Evolutionary conservation across 2,113 vertebrate species (phyloP), one percentile per base, ranked within the genome.

Genomic region (Butastur rufipennis): DNA sequence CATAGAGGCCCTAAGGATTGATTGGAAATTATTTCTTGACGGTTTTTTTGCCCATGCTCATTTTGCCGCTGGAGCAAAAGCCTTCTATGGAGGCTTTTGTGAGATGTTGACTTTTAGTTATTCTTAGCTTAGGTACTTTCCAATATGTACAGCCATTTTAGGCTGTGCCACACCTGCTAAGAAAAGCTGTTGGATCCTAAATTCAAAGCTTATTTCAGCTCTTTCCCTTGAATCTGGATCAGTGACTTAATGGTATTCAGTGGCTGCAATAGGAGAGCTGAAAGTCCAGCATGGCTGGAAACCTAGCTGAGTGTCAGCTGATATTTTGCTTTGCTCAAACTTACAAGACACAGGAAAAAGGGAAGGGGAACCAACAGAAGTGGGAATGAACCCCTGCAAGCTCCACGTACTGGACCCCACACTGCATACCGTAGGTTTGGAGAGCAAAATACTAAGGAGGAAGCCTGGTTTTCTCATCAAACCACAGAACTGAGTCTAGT

Each of bases 391-490:
- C 16, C n/a, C 6, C n/a, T 88, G n/a, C 65, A 78, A 43, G 26
- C n/a, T 88, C 58, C 27, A 63, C 52, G n/a, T 38, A 25, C 62
- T 59, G 81, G 48, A 61, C 62, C 9, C 48, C 38, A 45, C 38
- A 10, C 55, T 56, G 25, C 68, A 40, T 40, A 93, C 25, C 34
- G 38, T 42, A 52, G 40, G 15, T 81, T 40, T 84, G 61, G 77
- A 95, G 45, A 79, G 40, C 40, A 73, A 73, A 92, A 88, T 50
- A 47, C 48, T 7, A 15, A 83, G n/a, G 59, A 62, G 43, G 50
- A 88, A 56, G 67, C 73, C 81, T 94, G 97, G 10, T 50, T 95
- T 96, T 80, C 93, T 91, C 74, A 80, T 96, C 91, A 95, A 91
- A 85, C 42, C 45, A 25, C 62, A 77, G 48, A 91, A 87, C 38